phyloP scores from a whole-genome alignment of 2,797 vertebrate genomes.

The Alosa sapidissima region DNA sequence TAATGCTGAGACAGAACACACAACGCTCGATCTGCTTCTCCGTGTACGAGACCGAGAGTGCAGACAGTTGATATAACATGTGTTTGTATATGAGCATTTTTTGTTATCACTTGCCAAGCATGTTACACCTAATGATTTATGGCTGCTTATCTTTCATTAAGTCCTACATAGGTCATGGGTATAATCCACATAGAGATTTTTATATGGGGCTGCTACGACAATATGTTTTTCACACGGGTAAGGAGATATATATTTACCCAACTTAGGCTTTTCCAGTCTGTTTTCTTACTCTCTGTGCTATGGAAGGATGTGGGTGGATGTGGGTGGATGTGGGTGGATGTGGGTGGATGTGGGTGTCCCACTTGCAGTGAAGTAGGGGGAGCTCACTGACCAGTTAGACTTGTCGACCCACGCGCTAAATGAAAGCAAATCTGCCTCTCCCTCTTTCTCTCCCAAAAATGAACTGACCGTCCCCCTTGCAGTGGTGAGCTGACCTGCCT shows the following conservation, averaged over 20 bases:
- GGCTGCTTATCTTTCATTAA: conserved; percentile 5
- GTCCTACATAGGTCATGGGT: conserved; percentile 3
- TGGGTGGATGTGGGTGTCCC: neutral
- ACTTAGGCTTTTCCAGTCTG: neutral
- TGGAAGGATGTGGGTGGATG: neutral
- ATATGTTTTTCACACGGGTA: neutral
- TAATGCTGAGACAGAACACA: conserved; percentile 46
- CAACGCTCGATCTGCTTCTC: conserved; percentile 47
- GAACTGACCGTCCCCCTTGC: neutral
- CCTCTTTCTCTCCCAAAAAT: neutral
- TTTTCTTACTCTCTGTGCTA: neutral
- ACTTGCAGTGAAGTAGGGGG: neutral
- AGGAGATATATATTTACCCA: conserved; percentile 1
- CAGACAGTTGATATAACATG: neutral
- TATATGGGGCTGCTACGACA: neutral
- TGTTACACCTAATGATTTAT: neutral
- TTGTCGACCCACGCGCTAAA: neutral
- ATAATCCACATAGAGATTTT: neutral
- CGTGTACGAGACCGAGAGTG: neutral
- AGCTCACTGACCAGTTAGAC: neutral
- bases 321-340: conserved; percentile 4
- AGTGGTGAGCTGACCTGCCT: neutral
- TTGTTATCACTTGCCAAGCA: neutral
- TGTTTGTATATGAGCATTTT: neutral
- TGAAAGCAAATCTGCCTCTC: neutral